A percentile compares a stretch with the other conserved stretches of the same genome.
Conservation (phyloP, 1,140 invertebrate species). For the Ridgeia piscesae region DNA sequence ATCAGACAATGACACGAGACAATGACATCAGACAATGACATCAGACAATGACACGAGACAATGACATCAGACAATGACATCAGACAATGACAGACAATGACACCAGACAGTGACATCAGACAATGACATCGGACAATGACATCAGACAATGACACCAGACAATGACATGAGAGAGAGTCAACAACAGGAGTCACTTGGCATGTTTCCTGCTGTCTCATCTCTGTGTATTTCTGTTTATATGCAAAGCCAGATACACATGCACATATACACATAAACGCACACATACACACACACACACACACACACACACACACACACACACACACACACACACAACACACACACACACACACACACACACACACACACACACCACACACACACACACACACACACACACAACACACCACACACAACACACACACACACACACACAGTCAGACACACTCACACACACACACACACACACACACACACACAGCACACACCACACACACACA, state of each 20-base stretch:
- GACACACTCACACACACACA: neutral
- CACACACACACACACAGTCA: too few species aligned
- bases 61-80: too few species aligned
- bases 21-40: too few species aligned
- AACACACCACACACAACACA: too few species aligned
- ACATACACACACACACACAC: neutral
- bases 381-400: neutral
- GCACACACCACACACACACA: neutral
- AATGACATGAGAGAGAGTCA: too few species aligned
- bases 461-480: neutral
- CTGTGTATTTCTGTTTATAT: neutral
- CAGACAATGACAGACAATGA: too few species aligned
- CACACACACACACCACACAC: neutral
- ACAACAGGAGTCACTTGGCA: conserved; percentile 13
- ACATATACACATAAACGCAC: neutral
- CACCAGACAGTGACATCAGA: too few species aligned
- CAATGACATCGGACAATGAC: too few species aligned
- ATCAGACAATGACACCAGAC: too few species aligned
- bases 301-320: neutral
- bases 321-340: neutral
- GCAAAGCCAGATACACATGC: too few species aligned
- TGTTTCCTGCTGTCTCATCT: neutral
- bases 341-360: neutral
- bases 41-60: too few species aligned
- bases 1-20: too few species aligned